Percentiles rank a stretch among this genome's conserved stretches.
phyloP scores from a whole-genome alignment of 2,113 vertebrate genomes.

The Elanoides forficatus region DNA sequence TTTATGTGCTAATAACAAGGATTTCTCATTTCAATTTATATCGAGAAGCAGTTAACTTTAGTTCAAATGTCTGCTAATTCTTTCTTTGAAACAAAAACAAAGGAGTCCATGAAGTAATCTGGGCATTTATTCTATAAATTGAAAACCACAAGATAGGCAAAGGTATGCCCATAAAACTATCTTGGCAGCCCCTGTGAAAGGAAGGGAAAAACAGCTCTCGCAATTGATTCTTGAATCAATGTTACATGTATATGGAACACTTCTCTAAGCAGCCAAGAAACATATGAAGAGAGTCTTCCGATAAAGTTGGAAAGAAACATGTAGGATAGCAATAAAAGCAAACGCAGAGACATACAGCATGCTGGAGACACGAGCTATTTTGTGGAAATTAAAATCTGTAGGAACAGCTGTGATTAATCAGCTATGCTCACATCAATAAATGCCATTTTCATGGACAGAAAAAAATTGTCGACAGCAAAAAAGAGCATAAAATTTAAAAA shows the following conservation, averaged over 20 bases:
- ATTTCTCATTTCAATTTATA: neutral
- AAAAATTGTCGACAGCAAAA: neutral
- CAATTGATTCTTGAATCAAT: neutral
- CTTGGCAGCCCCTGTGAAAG: neutral
- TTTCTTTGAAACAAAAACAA: neutral
- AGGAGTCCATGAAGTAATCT: neutral
- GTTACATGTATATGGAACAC: neutral
- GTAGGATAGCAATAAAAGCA: neutral
- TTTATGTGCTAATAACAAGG: neutral
- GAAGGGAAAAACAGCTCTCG: neutral
- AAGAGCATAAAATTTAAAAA: neutral
- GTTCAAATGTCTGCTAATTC: neutral
- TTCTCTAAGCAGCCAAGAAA: neutral
- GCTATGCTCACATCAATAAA: neutral
- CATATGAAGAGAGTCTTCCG: neutral
- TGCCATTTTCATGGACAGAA: neutral
- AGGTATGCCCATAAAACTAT: neutral
- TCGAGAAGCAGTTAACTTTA: neutral
- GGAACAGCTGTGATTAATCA: neutral
- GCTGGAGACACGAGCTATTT: neutral
- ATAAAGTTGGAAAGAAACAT: neutral
- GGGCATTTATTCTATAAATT: neutral
- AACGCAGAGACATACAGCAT: neutral
- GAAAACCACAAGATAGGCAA: neutral
- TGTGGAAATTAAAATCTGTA: neutral